Conservation (phyloP, 1,140 invertebrate genomes). For the Eubasilissa regina region DNA sequence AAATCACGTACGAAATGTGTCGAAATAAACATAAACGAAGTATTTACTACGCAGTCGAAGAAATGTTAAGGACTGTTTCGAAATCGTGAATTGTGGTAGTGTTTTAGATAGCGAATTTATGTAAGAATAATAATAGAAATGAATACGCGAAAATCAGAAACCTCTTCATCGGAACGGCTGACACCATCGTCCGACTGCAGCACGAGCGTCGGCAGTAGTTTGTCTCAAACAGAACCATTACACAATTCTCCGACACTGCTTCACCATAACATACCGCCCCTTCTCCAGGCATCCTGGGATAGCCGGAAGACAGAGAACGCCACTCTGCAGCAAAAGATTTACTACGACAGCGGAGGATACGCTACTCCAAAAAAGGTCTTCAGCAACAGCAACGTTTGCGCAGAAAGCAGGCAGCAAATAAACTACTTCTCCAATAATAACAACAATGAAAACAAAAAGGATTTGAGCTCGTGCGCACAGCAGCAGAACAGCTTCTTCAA, state of each 20-base stretch:
- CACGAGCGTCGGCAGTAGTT: conserved; percentile 17
- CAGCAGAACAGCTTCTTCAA: not conserved
- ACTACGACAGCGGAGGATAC: conserved; percentile 33
- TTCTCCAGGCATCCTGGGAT: conserved; percentile 26
- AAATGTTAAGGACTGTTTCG: not conserved
- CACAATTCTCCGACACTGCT: not conserved
- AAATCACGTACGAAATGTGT: not conserved
- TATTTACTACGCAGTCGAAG: not conserved
- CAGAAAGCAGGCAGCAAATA: not conserved
- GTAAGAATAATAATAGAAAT: not conserved
- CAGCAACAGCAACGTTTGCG: not conserved
- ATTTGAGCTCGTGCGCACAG: conserved; percentile 29
- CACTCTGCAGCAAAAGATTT: conserved; percentile 10
- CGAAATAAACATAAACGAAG: not conserved
- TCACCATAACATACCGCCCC: not conserved
- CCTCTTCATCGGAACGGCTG: not conserved
- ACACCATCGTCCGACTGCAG: conserved; percentile 32
- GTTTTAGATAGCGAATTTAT: too few species aligned
- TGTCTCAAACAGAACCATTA: conserved; percentile 1
- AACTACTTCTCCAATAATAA: conserved; percentile 35
- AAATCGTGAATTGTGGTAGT: not conserved
- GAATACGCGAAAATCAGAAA: conserved; percentile 18
- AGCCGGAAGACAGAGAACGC: not conserved
- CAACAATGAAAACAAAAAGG: not conserved
- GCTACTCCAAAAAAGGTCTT: conserved; percentile 12